A percentile compares a stretch with the other conserved stretches of the same genome.
Evolutionary conservation across 2,113 vertebrate species (phyloP).

Genomic region (Chionodraco myersi): DNA sequence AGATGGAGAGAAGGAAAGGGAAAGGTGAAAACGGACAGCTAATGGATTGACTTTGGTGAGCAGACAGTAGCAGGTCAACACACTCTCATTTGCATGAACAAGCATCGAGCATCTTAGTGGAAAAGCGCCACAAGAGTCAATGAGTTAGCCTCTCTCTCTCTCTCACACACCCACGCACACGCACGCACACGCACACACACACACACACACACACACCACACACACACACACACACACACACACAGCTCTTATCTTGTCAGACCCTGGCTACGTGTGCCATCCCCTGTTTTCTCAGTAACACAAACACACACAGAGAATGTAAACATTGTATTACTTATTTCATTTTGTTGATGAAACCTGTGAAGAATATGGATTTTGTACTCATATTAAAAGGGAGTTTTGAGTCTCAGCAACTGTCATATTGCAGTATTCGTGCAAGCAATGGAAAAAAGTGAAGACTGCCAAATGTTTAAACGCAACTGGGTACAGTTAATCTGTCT

Average conservation of each 20-base stretch:
- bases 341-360: neutral
- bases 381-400: neutral
- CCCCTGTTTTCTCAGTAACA: slow-evolving; percentile 10
- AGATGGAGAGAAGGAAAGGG: slow-evolving; percentile 25
- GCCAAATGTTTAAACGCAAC: neutral
- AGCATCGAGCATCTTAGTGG: slow-evolving; percentile 24
- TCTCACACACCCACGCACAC: neutral
- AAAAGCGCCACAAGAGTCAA: slow-evolving; percentile 62
- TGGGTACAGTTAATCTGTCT: neutral
- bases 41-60: slow-evolving; percentile 65
- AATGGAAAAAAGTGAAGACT: neutral
- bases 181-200: slow-evolving; percentile 3
- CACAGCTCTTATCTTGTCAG: slow-evolving; percentile 44
- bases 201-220: slow-evolving; percentile 19
- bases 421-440: neutral
- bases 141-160: slow-evolving; percentile 59
- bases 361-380: neutral
- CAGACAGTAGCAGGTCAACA: slow-evolving; percentile 69
- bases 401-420: neutral
- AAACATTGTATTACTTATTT: slow-evolving; percentile 4
- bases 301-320: neutral
- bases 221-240: slow-evolving; percentile 7
- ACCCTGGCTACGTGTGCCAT: slow-evolving; percentile 35
- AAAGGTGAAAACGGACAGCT: slow-evolving; percentile 40
- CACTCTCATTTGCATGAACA: slow-evolving; percentile 74